Evolutionary conservation across 2,113 vertebrate species (phyloP).

Genomic region (Anhinga rufa): DNA sequence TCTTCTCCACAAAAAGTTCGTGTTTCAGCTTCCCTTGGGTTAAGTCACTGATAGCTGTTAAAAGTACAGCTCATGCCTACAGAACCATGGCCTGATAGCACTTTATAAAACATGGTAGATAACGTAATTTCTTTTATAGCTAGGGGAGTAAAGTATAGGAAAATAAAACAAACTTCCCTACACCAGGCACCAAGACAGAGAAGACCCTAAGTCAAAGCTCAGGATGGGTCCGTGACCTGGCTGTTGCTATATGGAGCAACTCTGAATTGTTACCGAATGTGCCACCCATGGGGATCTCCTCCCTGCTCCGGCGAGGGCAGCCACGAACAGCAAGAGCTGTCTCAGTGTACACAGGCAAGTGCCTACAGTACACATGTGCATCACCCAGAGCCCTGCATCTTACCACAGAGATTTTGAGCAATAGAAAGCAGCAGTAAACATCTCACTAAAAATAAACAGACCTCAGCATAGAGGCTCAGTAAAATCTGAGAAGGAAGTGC

Average conservation of each 20-base stretch:
- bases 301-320: accelerated
- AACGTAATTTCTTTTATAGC: neutral
- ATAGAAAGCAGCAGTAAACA: neutral
- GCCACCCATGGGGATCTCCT: accelerated
- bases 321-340: neutral
- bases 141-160: neutral
- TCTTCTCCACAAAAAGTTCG: neutral
- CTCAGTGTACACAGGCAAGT: neutral
- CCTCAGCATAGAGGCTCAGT: neutral
- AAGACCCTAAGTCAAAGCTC: neutral
- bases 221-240: accelerated
- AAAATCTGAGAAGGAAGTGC: neutral
- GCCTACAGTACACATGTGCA: neutral
- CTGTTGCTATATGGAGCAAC: neutral
- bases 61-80: neutral
- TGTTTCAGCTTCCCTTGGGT: neutral
- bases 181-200: neutral
- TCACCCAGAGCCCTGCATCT: neutral
- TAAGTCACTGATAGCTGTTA: neutral
- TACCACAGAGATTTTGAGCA: neutral
- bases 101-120: neutral
- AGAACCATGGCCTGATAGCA: neutral
- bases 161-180: neutral
- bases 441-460: neutral
- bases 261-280: accelerated